phyloP scores from a whole-genome alignment of 2,888 invertebrate genomes.

The Neuroscelio doddi region DNA sequence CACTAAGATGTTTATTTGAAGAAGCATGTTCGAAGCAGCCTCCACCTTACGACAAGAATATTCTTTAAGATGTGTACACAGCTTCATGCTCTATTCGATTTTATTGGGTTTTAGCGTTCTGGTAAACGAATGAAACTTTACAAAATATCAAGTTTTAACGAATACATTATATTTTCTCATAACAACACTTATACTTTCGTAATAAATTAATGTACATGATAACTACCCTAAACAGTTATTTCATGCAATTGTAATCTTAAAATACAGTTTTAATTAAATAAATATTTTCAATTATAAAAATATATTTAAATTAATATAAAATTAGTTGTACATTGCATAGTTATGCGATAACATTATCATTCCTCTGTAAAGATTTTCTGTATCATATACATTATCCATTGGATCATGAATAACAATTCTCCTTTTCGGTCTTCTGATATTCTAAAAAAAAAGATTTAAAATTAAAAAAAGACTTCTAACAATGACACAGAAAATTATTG shows the following conservation, averaged over 20 bases:
- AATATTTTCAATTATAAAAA: neutral
- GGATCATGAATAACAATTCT: slow-evolving; percentile 51
- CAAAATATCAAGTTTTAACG: slow-evolving; percentile 4
- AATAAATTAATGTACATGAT: neutral
- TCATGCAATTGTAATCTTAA: too few relatives aligned
- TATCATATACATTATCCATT: slow-evolving; percentile 57
- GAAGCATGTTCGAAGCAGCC: slow-evolving; percentile 60
- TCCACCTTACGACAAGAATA: slow-evolving; percentile 62
- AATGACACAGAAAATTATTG: too few relatives aligned
- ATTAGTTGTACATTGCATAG: slow-evolving; percentile 50
- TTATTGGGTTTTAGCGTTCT: slow-evolving; percentile 67
- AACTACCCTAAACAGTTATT: neutral
- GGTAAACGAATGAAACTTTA: slow-evolving; percentile 7
- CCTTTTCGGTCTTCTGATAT: slow-evolving; percentile 61
- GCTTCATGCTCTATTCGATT: slow-evolving; percentile 67
- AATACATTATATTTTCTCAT: too few relatives aligned
- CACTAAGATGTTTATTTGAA: slow-evolving; percentile 68
- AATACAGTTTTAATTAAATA: neutral
- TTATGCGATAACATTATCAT: slow-evolving; percentile 65
- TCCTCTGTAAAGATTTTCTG: slow-evolving; percentile 63
- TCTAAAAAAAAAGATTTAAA: slow-evolving; percentile 47
- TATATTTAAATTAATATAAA: neutral
- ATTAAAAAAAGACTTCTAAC: slow-evolving; percentile 4
- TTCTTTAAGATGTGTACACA: slow-evolving; percentile 63
- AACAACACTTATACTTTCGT: neutral